Percentiles rank a stretch among this genome's conserved stretches.
phyloP scores from a whole-genome alignment of 2,888 invertebrate genomes.

The Megaustenia siamemsis region DNA sequence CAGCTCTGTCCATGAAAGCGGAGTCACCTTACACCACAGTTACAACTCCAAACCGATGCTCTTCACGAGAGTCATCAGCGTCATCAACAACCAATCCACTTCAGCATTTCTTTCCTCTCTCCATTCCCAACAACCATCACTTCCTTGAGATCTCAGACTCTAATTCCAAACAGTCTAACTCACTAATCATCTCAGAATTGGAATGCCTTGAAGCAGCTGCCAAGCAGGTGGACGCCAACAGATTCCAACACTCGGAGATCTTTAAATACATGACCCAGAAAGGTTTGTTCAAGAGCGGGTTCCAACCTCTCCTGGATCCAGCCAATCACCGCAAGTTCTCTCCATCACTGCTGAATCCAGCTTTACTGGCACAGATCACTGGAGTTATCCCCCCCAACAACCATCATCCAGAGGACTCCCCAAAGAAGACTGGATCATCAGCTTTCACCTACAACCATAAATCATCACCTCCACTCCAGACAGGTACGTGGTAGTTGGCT shows the following conservation, averaged over 20 bases:
- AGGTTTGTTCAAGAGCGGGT: conserved; percentile 66
- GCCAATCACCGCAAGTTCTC: conserved; percentile 58
- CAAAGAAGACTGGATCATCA: conserved; percentile 24
- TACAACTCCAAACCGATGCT: conserved; percentile 23
- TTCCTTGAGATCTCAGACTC: conserved; percentile 39
- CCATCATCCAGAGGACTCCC: conserved; percentile 50
- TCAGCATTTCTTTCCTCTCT: conserved; percentile 1
- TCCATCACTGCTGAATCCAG: conserved; percentile 44
- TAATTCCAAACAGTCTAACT: neutral
- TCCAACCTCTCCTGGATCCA: conserved; percentile 58
- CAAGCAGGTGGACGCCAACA: conserved; percentile 48
- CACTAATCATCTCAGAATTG: conserved; percentile 11
- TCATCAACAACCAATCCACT: conserved; percentile 27
- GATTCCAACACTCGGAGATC: conserved; percentile 71
- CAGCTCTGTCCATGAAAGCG: conserved; percentile 49
- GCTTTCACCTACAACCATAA: neutral
- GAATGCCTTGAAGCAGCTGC: conserved; percentile 24
- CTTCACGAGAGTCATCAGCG: conserved; percentile 35
- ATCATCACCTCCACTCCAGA: neutral
- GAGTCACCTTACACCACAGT: conserved; percentile 28
- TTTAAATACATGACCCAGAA: conserved; percentile 79
- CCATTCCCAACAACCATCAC: conserved; percentile 31
- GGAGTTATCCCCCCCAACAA: conserved; percentile 53
- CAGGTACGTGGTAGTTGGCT: neutral
- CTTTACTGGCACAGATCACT: conserved; percentile 45